phyloP scores from a whole-genome alignment of 1,140 invertebrate species.

The Sycophila sp. region DNA sequence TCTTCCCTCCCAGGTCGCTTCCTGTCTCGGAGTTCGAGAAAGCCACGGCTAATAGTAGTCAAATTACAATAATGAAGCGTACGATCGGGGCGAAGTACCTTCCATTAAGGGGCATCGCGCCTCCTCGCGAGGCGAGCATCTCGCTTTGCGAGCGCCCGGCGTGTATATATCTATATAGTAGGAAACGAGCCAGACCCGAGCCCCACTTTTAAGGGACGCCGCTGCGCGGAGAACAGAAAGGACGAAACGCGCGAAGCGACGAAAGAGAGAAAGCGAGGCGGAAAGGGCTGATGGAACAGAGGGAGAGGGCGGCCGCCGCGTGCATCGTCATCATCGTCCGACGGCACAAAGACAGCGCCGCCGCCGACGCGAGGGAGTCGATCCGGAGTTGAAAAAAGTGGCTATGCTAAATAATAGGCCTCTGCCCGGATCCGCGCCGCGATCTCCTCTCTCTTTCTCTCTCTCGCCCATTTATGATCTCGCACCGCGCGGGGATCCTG shows the following conservation, averaged over 20 bases:
- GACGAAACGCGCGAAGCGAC: no score
- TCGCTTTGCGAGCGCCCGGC: neutral
- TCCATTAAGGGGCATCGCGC: conserved; percentile 54
- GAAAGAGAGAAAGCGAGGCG: conserved; percentile 23
- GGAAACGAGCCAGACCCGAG: no score
- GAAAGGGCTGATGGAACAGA: conserved; percentile 22
- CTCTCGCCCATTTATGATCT: neutral
- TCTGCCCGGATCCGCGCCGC: conserved; percentile 41
- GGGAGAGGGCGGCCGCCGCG: neutral
- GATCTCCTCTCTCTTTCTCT: conserved; percentile 11
- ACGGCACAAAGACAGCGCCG: conserved; percentile 61
- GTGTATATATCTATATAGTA: neutral
- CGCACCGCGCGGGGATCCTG: neutral
- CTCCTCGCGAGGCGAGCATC: neutral
- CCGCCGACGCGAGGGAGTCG: conserved; percentile 47
- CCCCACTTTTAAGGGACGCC: neutral
- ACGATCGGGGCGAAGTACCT: conserved; percentile 48
- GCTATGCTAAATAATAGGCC: conserved; percentile 66
- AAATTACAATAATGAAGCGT: conserved; percentile 61
- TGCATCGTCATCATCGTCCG: conserved; percentile 63
- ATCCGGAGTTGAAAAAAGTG: conserved; percentile 52
- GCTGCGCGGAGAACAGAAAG: neutral
- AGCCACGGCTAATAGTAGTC: conserved; percentile 47
- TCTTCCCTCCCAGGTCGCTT: neutral
- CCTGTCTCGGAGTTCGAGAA: neutral